Evolutionary conservation across 2,888 invertebrate species (phyloP).

Genomic region (Drosophila maculinotata): DNA sequence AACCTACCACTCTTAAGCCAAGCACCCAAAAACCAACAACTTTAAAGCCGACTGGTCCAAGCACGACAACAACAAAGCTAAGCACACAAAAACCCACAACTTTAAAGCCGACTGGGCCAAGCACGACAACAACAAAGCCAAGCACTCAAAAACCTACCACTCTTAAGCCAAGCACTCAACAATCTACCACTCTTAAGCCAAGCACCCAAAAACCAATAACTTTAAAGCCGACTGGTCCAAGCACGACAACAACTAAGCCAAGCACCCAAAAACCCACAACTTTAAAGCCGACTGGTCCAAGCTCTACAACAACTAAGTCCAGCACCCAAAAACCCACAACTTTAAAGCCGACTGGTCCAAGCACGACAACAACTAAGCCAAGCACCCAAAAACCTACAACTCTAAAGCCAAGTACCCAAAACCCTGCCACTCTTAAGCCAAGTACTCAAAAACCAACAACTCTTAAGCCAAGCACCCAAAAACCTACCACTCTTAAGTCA

Average conservation of each 20-base stretch:
- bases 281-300: too few species aligned
- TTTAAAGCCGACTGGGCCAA: neutral
- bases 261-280: neutral
- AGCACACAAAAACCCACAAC: neutral
- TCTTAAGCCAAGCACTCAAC: neutral
- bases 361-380: conserved; percentile 3
- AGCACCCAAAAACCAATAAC: neutral
- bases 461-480: neutral
- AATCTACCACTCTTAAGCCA: too few species aligned
- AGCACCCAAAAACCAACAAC: conserved; percentile 11
- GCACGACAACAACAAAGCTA: neutral
- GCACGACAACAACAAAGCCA: too few species aligned
- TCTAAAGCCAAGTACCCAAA: neutral
- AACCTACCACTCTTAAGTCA: neutral
- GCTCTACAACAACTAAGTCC: neutral
- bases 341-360: neutral
- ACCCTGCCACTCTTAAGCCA: neutral
- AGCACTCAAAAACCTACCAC: neutral
- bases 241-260: neutral
- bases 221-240: neutral
- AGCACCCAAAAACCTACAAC: neutral
- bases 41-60: neutral
- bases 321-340: neutral
- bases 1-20: neutral
- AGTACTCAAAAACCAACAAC: neutral